These are phyloP conservation scores for Cheilosia pagana DNA, from an alignment of 2,888 invertebrate genomes.

Conservation along the genomic window DNA sequence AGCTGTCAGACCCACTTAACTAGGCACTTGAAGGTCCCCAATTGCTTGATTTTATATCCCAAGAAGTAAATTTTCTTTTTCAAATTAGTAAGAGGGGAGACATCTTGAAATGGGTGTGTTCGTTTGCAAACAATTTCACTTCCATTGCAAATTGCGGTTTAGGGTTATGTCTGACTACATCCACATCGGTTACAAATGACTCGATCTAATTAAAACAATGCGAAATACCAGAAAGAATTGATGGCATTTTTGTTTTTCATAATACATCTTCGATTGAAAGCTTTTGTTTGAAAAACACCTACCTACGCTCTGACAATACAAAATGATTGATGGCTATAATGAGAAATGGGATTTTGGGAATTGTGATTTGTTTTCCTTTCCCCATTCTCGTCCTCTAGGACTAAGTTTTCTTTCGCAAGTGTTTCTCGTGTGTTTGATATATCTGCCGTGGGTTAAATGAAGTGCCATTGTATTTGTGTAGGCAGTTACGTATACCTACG, in stretches of 20 bases:
- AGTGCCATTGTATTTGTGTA: constrained; percentile 13
- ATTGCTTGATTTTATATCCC: too few relatives aligned
- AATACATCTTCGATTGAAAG: constrained; percentile 33
- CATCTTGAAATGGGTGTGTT: too few relatives aligned
- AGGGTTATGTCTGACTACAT: neutral
- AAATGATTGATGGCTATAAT: constrained; percentile 64
- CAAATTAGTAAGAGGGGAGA: too few relatives aligned
- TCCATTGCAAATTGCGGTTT: too few relatives aligned
- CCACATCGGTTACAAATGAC: constrained; percentile 33
- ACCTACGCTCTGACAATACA: constrained; percentile 26
- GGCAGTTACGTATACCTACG: too few relatives aligned
- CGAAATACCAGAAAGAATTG: constrained; percentile 35
- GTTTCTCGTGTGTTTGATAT: neutral
- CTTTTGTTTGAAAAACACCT: constrained; percentile 34
- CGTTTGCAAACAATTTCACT: too few relatives aligned
- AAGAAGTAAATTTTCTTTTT: too few relatives aligned
- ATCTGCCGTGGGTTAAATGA: constrained; percentile 11
- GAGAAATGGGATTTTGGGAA: constrained; percentile 55
- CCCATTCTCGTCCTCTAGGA: neutral
- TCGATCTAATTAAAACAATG: constrained; percentile 50
- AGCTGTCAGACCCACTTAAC: too few relatives aligned
- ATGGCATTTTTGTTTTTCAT: constrained; percentile 18
- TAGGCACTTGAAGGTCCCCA: too few relatives aligned
- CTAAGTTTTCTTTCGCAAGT: constrained; percentile 1
- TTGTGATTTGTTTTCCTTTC: constrained; percentile 42